Conservation (phyloP, 2,797 vertebrate genomes). For the Melanotaenia maccullochi region DNA sequence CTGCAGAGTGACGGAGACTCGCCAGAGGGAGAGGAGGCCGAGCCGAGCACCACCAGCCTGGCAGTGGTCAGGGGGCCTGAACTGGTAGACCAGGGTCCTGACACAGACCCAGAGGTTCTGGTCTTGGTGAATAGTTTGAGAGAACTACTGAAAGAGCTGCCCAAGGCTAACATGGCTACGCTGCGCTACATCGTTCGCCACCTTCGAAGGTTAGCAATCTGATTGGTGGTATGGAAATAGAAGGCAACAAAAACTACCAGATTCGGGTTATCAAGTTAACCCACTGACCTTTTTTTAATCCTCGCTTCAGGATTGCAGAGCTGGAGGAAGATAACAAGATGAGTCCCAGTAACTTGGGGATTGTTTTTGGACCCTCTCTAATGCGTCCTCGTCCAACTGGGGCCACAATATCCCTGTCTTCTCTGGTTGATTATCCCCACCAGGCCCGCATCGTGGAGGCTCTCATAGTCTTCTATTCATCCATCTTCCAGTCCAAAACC, state of each 20-base stretch:
- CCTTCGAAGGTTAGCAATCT: slow-evolving; percentile 86
- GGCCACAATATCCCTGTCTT: slow-evolving; percentile 94
- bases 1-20: slow-evolving; percentile 80
- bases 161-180: slow-evolving; percentile 85
- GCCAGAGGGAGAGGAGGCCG: slow-evolving; percentile 70
- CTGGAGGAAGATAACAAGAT: slow-evolving; percentile 96
- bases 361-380: slow-evolving; percentile 95
- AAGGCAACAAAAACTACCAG: background rate
- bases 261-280: no score
- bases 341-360: slow-evolving; percentile 94
- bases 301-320: slow-evolving; percentile 87
- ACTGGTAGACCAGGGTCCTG: slow-evolving; percentile 81
- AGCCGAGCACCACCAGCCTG: slow-evolving; percentile 30
- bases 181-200: slow-evolving; percentile 90
- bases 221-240: background rate
- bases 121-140: slow-evolving; percentile 85
- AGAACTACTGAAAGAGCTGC: slow-evolving; percentile 87
- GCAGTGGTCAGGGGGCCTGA: slow-evolving; percentile 66
- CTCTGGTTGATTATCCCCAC: slow-evolving; percentile 96
- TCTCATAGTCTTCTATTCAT: slow-evolving; percentile 89
- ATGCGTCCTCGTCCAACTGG: slow-evolving; percentile 94
- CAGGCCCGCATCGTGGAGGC: slow-evolving; percentile 94
- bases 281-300: background rate
- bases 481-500: slow-evolving; percentile 84
- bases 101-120: slow-evolving; percentile 80